Evolutionary conservation across 2,888 invertebrate species (phyloP), one percentile per base, ranked within the genome.

Genomic region (Monoplex corrugatus): DNA sequence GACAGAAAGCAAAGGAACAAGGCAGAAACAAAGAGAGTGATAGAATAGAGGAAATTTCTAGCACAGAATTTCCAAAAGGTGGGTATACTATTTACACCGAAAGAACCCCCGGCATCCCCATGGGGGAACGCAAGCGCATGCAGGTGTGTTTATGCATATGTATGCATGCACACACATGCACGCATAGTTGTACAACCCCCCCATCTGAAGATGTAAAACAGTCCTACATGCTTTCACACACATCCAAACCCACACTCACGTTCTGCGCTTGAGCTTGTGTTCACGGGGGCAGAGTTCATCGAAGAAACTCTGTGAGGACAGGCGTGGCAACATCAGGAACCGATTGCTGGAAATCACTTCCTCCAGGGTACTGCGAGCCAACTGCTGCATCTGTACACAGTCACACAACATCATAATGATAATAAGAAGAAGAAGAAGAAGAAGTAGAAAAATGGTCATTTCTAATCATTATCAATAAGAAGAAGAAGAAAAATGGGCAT

Each of bases 261-360:
- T 95, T 89, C 94, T 93, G 35, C 92, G 92, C 88, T 93, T 94
- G 19, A 93, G 89, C 72, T 92, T 92, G 32, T 92, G 90, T 86
- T 93, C 93, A 32, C 98, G 97, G 0, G 99, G 99, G 95, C 99
- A 99, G 88, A 99, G 97, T 13, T 97, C 97, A 95, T 98, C 98
- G 93, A 98, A 96, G 92, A 98, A 96, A 88, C 97, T 97, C 97
- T 99, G 99, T n/a, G 98, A 98, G 0, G 98, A 98, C 10, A 99
- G 96, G 89, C 99, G 96, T 0, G 99, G 99, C 92, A 99, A 96
- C 44, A 98, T 97, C 88, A 99, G 97, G 96, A 98, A 98, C 96
- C 98, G 98, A 96, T 99, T 98, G 83, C 98, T 97, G 89, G 98
- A 97, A 89, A 99, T 98, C 88, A 99, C 97, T 96, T 99, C 98